Evolutionary conservation across 2,888 invertebrate species (phyloP).

Genomic region (Sesia apiformis): DNA sequence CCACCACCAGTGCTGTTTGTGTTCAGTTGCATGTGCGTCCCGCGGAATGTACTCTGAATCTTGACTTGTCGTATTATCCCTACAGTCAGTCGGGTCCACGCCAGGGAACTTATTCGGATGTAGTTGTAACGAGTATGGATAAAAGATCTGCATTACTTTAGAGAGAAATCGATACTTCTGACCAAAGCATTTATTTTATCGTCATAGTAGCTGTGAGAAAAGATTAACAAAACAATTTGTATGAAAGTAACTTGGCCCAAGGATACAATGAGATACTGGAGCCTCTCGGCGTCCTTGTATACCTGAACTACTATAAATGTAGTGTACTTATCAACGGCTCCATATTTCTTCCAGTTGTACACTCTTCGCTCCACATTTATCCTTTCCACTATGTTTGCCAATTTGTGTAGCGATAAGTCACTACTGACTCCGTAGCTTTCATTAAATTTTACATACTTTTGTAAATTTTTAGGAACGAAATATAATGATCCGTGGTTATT

Average conservation of each 20-base stretch:
- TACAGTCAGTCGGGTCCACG: constrained; percentile 19
- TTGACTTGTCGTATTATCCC: neutral
- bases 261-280: constrained; percentile 28
- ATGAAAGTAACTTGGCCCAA: constrained; percentile 28
- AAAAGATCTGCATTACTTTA: constrained; percentile 40
- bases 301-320: constrained; percentile 24
- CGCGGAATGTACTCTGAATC: constrained; percentile 7
- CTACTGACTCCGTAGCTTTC: constrained; percentile 1
- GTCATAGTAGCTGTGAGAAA: constrained; percentile 38
- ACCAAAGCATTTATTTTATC: constrained; percentile 23
- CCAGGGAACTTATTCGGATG: constrained; percentile 29
- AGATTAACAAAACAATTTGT: constrained; percentile 23
- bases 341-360: constrained; percentile 14
- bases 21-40: constrained; percentile 22
- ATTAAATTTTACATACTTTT: neutral
- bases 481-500: neutral
- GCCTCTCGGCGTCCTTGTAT: constrained; percentile 18
- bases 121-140: constrained; percentile 35
- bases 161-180: constrained; percentile 32
- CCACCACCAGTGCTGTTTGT: constrained; percentile 52
- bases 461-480: neutral
- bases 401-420: neutral
- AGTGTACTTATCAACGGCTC: constrained; percentile 15
- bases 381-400: constrained; percentile 10
- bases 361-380: constrained; percentile 20